Percentiles rank a stretch among this genome's conserved stretches.
Conservation (phyloP, 2,888 invertebrate genomes). For the Strigamia transsilvanica region DNA sequence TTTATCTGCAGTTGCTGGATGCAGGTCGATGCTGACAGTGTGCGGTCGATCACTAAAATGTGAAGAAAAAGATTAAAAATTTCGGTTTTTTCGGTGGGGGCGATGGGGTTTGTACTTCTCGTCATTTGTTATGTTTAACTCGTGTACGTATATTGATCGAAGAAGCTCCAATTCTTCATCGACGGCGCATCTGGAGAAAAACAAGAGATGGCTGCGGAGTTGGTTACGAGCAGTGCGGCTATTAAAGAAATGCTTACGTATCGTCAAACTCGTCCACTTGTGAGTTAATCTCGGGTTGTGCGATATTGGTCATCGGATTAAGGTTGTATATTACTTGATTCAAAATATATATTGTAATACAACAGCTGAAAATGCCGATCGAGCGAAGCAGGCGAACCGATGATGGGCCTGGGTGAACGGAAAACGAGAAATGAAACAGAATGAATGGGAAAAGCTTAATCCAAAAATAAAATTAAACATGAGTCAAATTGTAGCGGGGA, state of each 20-base stretch:
- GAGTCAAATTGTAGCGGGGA: background rate
- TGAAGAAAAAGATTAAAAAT: background rate
- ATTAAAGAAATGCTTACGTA: background rate
- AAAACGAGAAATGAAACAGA: background rate
- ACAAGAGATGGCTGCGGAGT: background rate
- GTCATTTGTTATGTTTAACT: constrained; percentile 19
- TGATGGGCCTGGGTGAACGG: background rate
- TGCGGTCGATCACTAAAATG: constrained; percentile 56
- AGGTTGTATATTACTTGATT: background rate
- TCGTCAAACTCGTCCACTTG: constrained; percentile 12
- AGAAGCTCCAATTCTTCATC: constrained; percentile 46
- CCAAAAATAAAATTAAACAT: background rate
- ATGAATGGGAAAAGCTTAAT: background rate
- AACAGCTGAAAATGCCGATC: background rate
- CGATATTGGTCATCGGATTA: constrained; percentile 16
- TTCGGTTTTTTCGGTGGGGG: too few relatives aligned
- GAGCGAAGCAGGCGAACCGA: constrained; percentile 28
- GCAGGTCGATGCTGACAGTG: too few relatives aligned
- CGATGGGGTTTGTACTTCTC: background rate
- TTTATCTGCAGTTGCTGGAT: constrained; percentile 85
- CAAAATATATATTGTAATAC: background rate
- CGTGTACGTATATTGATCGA: constrained; percentile 44
- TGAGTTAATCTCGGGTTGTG: background rate
- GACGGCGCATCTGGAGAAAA: constrained; percentile 10
- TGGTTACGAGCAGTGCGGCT: background rate